Evolutionary conservation across 2,888 invertebrate species (phyloP).

Genomic region (Hartigia nigra): DNA sequence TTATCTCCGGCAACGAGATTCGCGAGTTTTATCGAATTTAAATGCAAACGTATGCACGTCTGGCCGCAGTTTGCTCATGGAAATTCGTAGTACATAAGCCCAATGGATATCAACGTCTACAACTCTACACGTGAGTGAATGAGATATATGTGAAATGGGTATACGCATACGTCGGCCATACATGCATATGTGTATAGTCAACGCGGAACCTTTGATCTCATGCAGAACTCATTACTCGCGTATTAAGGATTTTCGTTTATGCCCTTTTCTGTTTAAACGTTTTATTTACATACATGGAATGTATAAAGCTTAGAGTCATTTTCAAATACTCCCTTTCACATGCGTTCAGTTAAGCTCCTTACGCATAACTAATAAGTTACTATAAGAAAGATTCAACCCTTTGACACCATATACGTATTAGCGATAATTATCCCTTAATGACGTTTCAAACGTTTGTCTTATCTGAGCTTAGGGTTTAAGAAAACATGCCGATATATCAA

Average conservation of each 20-base stretch:
- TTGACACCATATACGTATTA: neutral
- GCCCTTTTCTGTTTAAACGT: neutral
- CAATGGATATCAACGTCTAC: neutral
- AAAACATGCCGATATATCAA: neutral
- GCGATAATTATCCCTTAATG: neutral
- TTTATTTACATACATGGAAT: neutral
- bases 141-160: neutral
- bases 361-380: neutral
- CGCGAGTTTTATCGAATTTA: neutral
- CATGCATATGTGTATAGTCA: neutral
- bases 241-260: neutral
- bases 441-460: neutral
- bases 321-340: neutral
- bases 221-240: neutral
- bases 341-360: neutral
- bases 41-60: constrained; percentile 4
- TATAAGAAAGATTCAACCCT: neutral
- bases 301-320: neutral
- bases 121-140: neutral
- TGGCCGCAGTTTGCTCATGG: constrained; percentile 4
- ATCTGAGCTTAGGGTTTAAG: neutral
- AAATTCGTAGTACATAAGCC: constrained; percentile 1
- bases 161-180: neutral
- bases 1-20: neutral
- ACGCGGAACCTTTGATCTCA: constrained; percentile 1